Evolutionary conservation across 2,797 vertebrate genomes (phyloP).

Genomic region (Amblyraja radiata): DNA sequence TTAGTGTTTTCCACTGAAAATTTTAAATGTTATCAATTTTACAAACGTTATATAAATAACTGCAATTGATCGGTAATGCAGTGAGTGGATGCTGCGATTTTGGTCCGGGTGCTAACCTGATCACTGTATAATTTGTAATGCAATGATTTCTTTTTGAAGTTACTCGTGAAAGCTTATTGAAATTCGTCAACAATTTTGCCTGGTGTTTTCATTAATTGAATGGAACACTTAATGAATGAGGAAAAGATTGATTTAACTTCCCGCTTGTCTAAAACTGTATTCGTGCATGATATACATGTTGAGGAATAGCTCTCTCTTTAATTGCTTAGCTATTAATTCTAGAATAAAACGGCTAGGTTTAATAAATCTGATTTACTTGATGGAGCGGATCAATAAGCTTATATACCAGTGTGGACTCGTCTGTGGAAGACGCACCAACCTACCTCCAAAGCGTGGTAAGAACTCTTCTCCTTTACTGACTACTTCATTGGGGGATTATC

Average conservation of each 20-base stretch:
- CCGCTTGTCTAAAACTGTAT: not conserved
- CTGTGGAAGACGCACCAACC: not conserved
- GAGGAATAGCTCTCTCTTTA: constrained; percentile 40
- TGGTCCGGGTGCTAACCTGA: no score
- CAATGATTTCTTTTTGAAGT: not conserved
- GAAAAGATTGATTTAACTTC: not conserved
- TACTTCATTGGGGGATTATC: no score
- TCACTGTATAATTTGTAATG: not conserved
- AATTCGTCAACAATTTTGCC: not conserved
- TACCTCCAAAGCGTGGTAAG: not conserved
- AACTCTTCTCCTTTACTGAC: not conserved
- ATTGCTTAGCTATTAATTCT: constrained; percentile 45
- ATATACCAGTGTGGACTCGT: not conserved
- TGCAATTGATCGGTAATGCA: not conserved
- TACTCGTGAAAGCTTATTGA: not conserved
- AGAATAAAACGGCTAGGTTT: constrained; percentile 42
- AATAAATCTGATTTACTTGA: constrained; percentile 41
- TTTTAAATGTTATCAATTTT: not conserved
- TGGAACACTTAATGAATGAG: not conserved
- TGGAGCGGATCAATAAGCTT: constrained; percentile 37
- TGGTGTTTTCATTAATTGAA: not conserved
- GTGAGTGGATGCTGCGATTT: not conserved
- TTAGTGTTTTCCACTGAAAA: no score
- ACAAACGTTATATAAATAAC: not conserved
- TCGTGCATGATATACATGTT: not conserved